Evolutionary conservation across 2,113 vertebrate genomes (phyloP).

Genomic region (Heterochromis multidens): DNA sequence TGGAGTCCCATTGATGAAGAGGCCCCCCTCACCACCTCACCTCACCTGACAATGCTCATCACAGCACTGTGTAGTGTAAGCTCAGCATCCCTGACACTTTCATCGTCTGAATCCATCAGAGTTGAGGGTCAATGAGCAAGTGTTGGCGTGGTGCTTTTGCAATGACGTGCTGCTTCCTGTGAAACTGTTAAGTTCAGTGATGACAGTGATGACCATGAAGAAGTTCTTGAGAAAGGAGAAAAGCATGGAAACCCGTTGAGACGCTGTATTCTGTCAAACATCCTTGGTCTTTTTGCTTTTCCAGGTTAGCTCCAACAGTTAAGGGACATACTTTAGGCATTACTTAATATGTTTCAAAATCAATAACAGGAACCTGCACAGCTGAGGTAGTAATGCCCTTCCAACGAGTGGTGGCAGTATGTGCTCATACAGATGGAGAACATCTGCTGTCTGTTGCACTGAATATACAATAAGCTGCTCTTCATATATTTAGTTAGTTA

Average conservation of each 20-base stretch:
- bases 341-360: not conserved
- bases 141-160: not conserved
- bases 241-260: not conserved
- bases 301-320: not conserved
- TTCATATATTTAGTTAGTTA: not conserved
- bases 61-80: constrained; percentile 7
- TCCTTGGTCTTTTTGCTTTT: not conserved
- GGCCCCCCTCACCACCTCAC: not conserved
- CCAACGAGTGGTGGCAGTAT: constrained; percentile 65
- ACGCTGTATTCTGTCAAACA: not conserved
- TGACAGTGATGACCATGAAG: not conserved
- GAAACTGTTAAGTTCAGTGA: not conserved
- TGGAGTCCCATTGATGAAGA: constrained; percentile 44
- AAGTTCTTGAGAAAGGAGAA: not conserved
- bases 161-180: constrained; percentile 26
- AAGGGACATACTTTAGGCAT: not conserved
- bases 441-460: not conserved
- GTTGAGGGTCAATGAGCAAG: constrained; percentile 38
- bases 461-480: not conserved
- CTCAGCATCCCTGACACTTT: constrained; percentile 34
- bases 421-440: not conserved
- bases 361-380: not conserved
- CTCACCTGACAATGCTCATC: constrained; percentile 13
- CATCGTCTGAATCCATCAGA: constrained; percentile 17
- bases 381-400: constrained; percentile 38